phyloP scores from a whole-genome alignment of 2,113 vertebrate species.

The Syngnathus typhle region DNA sequence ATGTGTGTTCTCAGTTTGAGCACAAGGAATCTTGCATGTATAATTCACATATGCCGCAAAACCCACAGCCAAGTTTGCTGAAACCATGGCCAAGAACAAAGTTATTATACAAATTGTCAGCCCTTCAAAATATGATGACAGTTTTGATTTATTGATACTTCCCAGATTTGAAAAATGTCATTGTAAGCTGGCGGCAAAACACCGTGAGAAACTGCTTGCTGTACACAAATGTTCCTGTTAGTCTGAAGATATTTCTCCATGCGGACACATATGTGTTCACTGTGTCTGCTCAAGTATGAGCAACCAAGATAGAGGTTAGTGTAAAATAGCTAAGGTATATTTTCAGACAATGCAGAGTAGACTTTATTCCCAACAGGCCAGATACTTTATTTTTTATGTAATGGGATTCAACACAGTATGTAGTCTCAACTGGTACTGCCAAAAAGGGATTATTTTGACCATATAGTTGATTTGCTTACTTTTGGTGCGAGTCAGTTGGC shows the following conservation, averaged over 20 bases:
- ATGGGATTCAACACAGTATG: not conserved
- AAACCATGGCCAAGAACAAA: conserved; percentile 37
- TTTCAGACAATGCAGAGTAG: not conserved
- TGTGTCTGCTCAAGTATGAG: not conserved
- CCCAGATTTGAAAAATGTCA: conserved; percentile 35
- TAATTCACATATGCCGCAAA: conserved; percentile 38
- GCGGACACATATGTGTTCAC: not conserved
- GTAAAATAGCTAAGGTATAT: not conserved
- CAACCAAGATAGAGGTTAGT: not conserved
- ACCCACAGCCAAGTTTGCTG: conserved; percentile 27
- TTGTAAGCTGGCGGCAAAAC: conserved; percentile 32
- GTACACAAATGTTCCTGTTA: not conserved
- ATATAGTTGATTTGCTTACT: not conserved
- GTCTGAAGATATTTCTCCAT: not conserved
- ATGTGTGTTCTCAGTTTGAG: conserved; percentile 47
- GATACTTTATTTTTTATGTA: not conserved
- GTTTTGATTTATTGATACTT: conserved; percentile 63
- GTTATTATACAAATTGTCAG: conserved; percentile 58
- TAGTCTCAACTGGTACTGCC: not conserved
- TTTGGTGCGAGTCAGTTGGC: not conserved
- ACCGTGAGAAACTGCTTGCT: conserved; percentile 25
- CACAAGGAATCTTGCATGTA: conserved; percentile 24
- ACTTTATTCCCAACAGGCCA: not conserved
- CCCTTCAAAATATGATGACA: conserved; percentile 60
- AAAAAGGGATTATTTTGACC: not conserved